A percentile compares a stretch with the other conserved stretches of the same genome.
Evolutionary conservation across 2,113 vertebrate genomes (phyloP).

Genomic region (Sinosuthora webbiana): DNA sequence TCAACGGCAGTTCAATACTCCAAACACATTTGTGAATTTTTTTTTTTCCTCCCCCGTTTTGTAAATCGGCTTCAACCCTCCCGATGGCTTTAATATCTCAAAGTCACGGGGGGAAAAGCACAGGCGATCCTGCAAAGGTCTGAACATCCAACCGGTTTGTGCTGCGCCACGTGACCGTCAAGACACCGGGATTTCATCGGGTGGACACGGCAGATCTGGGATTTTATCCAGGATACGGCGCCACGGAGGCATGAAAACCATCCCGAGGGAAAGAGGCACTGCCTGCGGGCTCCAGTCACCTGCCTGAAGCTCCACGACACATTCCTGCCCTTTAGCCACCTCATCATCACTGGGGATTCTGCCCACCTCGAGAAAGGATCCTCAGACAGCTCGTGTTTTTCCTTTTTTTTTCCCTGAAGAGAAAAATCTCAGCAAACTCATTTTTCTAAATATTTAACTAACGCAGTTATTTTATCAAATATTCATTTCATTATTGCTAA

Average conservation of each 20-base stretch:
- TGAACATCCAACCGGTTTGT: neutral
- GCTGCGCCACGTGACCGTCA: neutral
- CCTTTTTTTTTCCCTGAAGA: neutral
- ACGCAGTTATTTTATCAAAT: neutral
- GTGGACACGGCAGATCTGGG: neutral
- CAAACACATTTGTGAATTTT: slow-evolving; percentile 69
- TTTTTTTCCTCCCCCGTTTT: neutral
- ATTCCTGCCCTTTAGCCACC: neutral
- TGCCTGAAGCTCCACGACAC: neutral
- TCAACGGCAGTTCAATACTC: slow-evolving; percentile 74
- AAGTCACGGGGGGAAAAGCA: slow-evolving; percentile 28
- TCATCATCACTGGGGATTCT: neutral
- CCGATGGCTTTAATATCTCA: slow-evolving; percentile 59
- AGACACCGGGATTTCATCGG: neutral
- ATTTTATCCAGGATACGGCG: neutral
- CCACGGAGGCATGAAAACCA: neutral
- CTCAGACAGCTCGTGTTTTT: fast-evolving
- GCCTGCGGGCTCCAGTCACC: neutral
- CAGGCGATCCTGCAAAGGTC: neutral
- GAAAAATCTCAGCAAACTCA: neutral
- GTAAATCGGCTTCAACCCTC: slow-evolving; percentile 66
- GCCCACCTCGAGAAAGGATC: neutral
- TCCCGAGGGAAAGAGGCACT: neutral
- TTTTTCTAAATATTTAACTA: neutral
- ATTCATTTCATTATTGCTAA: neutral